Percentiles rank a stretch among this genome's conserved stretches.
Evolutionary conservation across 2,888 invertebrate genomes (phyloP).

Genomic region (Andrena camellia): DNA sequence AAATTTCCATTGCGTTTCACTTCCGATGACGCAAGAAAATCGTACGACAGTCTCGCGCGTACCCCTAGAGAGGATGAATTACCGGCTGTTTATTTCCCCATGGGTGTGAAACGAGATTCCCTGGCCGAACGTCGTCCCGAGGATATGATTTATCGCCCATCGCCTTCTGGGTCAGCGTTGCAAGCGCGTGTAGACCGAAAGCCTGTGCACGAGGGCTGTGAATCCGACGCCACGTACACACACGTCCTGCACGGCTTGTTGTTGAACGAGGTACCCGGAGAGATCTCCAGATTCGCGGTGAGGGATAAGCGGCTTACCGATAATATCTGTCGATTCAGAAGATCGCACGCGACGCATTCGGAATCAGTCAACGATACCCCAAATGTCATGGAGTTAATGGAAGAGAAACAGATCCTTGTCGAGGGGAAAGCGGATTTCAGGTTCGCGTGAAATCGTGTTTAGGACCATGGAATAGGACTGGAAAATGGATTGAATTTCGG

Average conservation of each 20-base stretch:
- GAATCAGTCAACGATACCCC: slow-evolving; percentile 52
- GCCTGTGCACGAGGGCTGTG: slow-evolving; percentile 11
- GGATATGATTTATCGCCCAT: slow-evolving; percentile 77
- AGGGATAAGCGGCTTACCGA: slow-evolving; percentile 69
- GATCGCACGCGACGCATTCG: slow-evolving; percentile 39
- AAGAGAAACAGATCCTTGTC: slow-evolving; percentile 37
- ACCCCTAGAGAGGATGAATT: slow-evolving; percentile 51
- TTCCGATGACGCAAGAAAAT: neutral
- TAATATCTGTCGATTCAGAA: slow-evolving; percentile 59
- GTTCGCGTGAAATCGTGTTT: slow-evolving; percentile 22
- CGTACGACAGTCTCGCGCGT: neutral
- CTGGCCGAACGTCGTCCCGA: slow-evolving; percentile 66
- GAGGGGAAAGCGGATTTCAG: slow-evolving; percentile 8
- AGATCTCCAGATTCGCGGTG: slow-evolving; percentile 48
- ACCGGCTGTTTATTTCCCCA: slow-evolving; percentile 73
- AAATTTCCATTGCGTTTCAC: neutral
- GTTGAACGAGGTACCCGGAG: slow-evolving; percentile 55
- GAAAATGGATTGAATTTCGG: neutral
- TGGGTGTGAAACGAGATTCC: slow-evolving; percentile 61
- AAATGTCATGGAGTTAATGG: slow-evolving; percentile 46
- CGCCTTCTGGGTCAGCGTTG: slow-evolving; percentile 47
- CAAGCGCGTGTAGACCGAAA: slow-evolving; percentile 38
- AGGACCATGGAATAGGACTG: neutral
- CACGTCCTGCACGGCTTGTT: slow-evolving; percentile 29
- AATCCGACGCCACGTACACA: slow-evolving; percentile 15